Percentiles rank a stretch among this genome's conserved stretches.
Conservation (phyloP, 2,888 invertebrate genomes). For the Agonopterix heracliana region DNA sequence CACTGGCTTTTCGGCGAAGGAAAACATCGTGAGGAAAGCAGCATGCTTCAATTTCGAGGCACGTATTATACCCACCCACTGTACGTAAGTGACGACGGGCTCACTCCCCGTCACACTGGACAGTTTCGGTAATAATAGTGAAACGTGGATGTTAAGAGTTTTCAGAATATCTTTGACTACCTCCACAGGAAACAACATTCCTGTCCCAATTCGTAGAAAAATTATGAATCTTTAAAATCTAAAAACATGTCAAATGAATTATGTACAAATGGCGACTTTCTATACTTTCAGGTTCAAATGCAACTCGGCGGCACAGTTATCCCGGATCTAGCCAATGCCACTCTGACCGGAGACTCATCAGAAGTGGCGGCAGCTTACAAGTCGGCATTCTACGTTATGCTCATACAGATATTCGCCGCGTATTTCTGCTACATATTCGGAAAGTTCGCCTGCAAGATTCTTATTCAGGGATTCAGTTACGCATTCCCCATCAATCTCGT, state of each 20-base stretch:
- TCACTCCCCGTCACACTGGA: too few relatives aligned
- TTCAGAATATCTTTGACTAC: too few relatives aligned
- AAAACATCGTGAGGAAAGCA: too few relatives aligned
- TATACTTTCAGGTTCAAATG: constrained; percentile 73
- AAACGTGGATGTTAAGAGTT: too few relatives aligned
- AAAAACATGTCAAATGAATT: not conserved
- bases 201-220: too few relatives aligned
- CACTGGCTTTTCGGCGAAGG: too few relatives aligned
- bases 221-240: not conserved
- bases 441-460: constrained; percentile 97
- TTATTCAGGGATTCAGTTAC: constrained; percentile 98
- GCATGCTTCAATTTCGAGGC: too few relatives aligned
- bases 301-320: constrained; percentile 76
- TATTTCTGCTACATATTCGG: constrained; percentile 95
- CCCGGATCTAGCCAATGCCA: constrained; percentile 86
- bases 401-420: constrained; percentile 88
- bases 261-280: not conserved
- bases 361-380: constrained; percentile 82
- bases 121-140: too few relatives aligned
- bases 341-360: constrained; percentile 84
- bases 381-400: constrained; percentile 84
- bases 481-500: constrained; percentile 96
- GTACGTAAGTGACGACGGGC: too few relatives aligned
- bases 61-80: too few relatives aligned
- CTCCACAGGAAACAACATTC: too few relatives aligned